Percentiles rank a stretch among this genome's conserved stretches.
These are phyloP conservation scores for Drosophila dunni DNA, from an alignment of 1,140 invertebrate genomes.

Conservation along the genomic window DNA sequence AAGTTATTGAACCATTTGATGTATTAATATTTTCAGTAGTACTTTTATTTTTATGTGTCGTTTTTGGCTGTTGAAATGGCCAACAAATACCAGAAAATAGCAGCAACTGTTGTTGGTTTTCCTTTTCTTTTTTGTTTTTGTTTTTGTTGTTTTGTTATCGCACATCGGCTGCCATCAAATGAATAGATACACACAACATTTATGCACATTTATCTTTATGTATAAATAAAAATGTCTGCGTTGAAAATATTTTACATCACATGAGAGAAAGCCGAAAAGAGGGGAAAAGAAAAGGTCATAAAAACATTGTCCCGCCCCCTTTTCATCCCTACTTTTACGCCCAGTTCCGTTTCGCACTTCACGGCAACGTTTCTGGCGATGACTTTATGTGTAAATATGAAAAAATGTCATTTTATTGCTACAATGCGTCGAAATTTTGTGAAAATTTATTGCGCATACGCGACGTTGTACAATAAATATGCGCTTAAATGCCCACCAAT, in stretches of 20 bases:
- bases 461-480: constrained; percentile 79
- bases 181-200: constrained; percentile 20
- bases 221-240: constrained; percentile 72
- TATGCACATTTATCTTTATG: constrained; percentile 52
- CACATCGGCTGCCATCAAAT: constrained; percentile 51
- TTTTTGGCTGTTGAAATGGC: constrained; percentile 56
- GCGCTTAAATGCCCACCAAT: constrained; percentile 68
- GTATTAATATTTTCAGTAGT: background rate
- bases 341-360: constrained; percentile 10
- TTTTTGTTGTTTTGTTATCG: constrained; percentile 38
- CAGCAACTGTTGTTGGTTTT: constrained; percentile 5
- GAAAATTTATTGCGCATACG: constrained; percentile 81
- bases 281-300: constrained; percentile 66
- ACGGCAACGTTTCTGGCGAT: constrained; percentile 51
- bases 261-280: constrained; percentile 19
- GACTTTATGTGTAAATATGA: constrained; percentile 83
- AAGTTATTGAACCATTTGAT: constrained; percentile 2
- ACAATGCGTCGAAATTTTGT: constrained; percentile 82
- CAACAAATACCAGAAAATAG: constrained; percentile 27
- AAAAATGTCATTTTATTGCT: constrained; percentile 82
- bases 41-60: background rate
- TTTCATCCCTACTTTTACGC: background rate
- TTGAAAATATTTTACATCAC: constrained; percentile 73
- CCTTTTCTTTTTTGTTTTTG: background rate
- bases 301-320: constrained; percentile 39